Conservation (phyloP, 2,113 vertebrate genomes). For the Balaeniceps rex region DNA sequence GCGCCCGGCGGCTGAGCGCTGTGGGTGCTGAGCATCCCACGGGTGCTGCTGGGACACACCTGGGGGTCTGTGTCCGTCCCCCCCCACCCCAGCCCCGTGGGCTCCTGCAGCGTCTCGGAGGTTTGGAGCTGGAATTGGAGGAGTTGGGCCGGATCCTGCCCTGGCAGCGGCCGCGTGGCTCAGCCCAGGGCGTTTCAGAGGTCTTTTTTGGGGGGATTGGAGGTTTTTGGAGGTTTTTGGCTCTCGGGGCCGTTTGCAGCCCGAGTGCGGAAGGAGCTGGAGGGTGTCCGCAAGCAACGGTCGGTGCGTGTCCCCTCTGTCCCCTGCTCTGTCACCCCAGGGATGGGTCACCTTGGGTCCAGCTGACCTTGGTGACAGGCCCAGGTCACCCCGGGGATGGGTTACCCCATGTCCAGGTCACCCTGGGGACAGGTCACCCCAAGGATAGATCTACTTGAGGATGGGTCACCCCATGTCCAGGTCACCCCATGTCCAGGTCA, state of each 20-base stretch:
- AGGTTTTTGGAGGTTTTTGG: background rate
- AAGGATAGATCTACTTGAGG: too few relatives aligned
- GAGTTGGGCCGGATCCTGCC: background rate
- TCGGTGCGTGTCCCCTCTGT: background rate
- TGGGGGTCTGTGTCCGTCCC: background rate
- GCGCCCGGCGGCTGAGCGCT: accelerated
- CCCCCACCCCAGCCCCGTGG: accelerated
- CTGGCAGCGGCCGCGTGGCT: background rate
- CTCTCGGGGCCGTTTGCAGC: background rate
- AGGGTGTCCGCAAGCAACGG: background rate
- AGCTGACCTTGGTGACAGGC: background rate
- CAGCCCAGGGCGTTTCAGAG: background rate
- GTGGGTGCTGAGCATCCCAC: background rate
- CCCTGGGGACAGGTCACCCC: background rate
- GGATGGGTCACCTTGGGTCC: background rate
- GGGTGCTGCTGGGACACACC: background rate
- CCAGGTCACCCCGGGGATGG: background rate
- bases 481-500: too few relatives aligned
- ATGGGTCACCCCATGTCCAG: background rate
- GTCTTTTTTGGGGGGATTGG: accelerated
- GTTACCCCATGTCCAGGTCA: background rate
- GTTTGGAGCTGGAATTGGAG: background rate
- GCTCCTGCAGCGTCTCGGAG: background rate
- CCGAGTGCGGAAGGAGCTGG: background rate
- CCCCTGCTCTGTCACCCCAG: background rate